A percentile compares a stretch with the other conserved stretches of the same genome.
phyloP scores from a whole-genome alignment of 2,888 invertebrate species.

The Punctoribates punctum region DNA sequence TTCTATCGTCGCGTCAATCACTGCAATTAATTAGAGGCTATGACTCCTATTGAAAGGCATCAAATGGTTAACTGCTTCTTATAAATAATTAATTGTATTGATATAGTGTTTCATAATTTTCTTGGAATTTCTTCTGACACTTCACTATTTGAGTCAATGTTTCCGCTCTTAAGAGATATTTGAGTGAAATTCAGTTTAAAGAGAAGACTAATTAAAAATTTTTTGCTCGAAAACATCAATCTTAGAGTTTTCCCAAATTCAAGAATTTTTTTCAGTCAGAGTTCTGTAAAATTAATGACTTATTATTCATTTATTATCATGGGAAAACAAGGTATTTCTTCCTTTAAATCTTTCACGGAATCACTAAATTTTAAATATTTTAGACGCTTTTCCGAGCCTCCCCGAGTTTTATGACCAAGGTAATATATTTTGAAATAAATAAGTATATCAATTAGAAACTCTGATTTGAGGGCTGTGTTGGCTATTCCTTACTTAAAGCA shows the following conservation, averaged over 20 bases:
- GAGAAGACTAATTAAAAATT: neutral
- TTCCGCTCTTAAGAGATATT: neutral
- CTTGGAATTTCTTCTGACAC: constrained; percentile 1
- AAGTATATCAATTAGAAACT: too few species aligned
- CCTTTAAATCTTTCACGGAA: neutral
- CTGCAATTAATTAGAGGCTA: constrained; percentile 18
- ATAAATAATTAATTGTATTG: constrained; percentile 1
- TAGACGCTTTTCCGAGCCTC: too few species aligned
- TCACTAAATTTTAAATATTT: neutral
- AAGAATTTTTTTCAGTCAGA: neutral
- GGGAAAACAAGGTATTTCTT: neutral
- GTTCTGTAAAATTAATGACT: constrained; percentile 24
- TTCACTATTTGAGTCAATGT: constrained; percentile 11
- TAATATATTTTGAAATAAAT: too few species aligned
- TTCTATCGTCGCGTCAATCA: constrained; percentile 20
- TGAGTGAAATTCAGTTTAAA: neutral
- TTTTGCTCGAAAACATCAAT: neutral
- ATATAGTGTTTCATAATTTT: neutral
- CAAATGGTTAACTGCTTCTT: neutral
- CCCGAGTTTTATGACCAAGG: too few species aligned
- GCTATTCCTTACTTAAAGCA: too few species aligned
- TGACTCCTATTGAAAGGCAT: constrained; percentile 2
- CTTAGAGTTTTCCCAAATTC: neutral
- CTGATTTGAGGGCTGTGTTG: too few species aligned
- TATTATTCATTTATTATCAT: constrained; percentile 12